Base-by-base conservation (phyloP, 2,888 invertebrate genomes). In the Holacanthella duospinosa region DNA sequence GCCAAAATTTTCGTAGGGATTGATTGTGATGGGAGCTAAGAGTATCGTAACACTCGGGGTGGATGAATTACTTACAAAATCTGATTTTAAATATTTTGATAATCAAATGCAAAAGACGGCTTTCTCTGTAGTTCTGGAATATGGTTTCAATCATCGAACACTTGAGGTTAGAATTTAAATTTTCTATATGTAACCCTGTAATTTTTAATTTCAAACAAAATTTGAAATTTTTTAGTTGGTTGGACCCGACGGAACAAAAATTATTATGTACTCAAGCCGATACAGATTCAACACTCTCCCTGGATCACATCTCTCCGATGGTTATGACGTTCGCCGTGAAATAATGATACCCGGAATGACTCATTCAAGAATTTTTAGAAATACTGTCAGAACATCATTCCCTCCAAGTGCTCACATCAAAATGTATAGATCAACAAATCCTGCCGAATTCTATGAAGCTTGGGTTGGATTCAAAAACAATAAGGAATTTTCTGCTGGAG, bases 341-440 rank as follows among this genome's bases (percentile, higher is more conserved):
- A 58, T 65, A 26, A 9, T 60, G 57, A 12, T 53, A 70, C 21
- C 72, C 72, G 72, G 72, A 57, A 71, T 71, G 71, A 67, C 65
- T 44, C 66, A 70, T 28, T 60, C 66, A 4, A 64, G 71, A 3
- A 68, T 68, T 55, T 44, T 72, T 29, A 58, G 67, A 25, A 62
- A 66, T 43, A 64, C 66, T 55, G 43, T 68, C 2, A 29, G 57
- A 27, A 66, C 69, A n/a, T 56, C 64, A 9, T 57, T 59, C 43
- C 70, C 69, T 43, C 68, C 68, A 9, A 66, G 61, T 26, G 64
- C 66, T 6, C 64, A 66, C 29, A 6, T 68, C 43, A 72, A 72
- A 58, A 63, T 68, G 26, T 71, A 62, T 64, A 70, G 67, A 6
- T 43, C 66, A 9, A 24, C 62, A 6, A 61, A 60, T 57, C 25